These are phyloP conservation scores for Drosophila borealis DNA, from an alignment of 2,888 invertebrate species.

Conservation along the genomic window DNA sequence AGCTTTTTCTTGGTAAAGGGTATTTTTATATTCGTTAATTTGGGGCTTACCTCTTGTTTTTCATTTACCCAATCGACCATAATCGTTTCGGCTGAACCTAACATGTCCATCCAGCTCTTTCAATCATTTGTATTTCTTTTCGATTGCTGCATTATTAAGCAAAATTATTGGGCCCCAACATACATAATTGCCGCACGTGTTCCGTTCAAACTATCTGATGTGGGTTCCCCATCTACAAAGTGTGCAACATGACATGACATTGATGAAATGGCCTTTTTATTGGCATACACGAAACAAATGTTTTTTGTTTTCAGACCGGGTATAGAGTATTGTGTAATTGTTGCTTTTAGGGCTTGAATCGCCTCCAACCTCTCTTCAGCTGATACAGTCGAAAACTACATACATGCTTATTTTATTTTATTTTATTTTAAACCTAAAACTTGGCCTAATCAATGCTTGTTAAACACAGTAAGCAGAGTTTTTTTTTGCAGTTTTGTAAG, in stretches of 20 bases:
- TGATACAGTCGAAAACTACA: too few relatives aligned
- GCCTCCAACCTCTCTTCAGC: neutral
- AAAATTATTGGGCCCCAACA: slow-evolving; percentile 54
- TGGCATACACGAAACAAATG: slow-evolving; percentile 45
- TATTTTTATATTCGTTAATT: slow-evolving; percentile 14
- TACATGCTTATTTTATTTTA: too few relatives aligned
- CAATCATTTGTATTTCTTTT: slow-evolving; percentile 29
- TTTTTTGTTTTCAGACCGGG: slow-evolving; percentile 29
- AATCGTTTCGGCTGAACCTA: slow-evolving; percentile 47
- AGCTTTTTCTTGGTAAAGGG: neutral
- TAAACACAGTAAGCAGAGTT: slow-evolving; percentile 18
- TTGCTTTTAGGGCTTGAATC: slow-evolving; percentile 19
- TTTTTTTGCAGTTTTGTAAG: slow-evolving; percentile 11
- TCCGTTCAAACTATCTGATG: slow-evolving; percentile 30
- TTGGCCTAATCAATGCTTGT: neutral
- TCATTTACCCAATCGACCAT: slow-evolving; percentile 45
- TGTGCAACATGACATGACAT: slow-evolving; percentile 70
- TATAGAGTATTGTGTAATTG: slow-evolving; percentile 58
- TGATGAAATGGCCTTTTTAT: slow-evolving; percentile 73
- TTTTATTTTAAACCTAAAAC: neutral
- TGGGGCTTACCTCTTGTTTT: slow-evolving; percentile 25
- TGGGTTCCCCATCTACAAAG: slow-evolving; percentile 41
- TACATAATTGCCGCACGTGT: slow-evolving; percentile 74
- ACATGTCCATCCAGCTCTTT: slow-evolving; percentile 45
- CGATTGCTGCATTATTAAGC: slow-evolving; percentile 57